Evolutionary conservation across 2,113 vertebrate species (phyloP).

Genomic region (Catharus bicknelli): DNA sequence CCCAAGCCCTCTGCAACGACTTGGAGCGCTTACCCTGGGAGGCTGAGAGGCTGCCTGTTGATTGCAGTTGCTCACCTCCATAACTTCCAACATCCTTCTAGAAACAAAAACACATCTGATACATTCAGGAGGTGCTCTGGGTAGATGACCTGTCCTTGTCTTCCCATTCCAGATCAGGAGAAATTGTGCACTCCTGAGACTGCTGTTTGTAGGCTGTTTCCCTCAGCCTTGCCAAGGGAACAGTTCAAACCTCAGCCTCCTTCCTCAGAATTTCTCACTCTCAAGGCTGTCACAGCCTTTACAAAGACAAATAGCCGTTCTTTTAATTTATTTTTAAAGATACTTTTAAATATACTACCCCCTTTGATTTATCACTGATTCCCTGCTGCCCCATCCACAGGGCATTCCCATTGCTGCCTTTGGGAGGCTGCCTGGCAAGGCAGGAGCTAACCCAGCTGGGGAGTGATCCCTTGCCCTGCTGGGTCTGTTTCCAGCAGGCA

Average conservation of each 20-base stretch:
- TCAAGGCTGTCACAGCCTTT: not conserved
- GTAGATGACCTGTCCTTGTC: not conserved
- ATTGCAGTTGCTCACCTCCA: not conserved
- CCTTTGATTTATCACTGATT: not conserved
- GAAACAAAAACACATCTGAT: not conserved
- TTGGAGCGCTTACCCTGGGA: not conserved
- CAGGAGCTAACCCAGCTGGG: not conserved
- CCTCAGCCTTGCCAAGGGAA: not conserved
- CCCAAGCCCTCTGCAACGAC: rapidly evolving
- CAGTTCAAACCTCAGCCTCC: not conserved
- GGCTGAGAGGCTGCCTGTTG: not conserved
- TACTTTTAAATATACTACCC: not conserved
- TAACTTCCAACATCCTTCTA: not conserved
- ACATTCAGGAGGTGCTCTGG: not conserved
- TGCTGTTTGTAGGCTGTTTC: not conserved
- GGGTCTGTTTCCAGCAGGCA: not conserved
- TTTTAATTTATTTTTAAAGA: not conserved
- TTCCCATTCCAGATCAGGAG: not conserved
- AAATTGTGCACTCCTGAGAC: not conserved
- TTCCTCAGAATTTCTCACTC: not conserved
- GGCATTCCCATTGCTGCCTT: not conserved
- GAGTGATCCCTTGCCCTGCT: not conserved
- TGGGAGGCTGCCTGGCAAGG: not conserved
- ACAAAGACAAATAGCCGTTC: not conserved
- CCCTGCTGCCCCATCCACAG: not conserved